Conservation (phyloP, 2,888 invertebrate species). For the Tipula helvola region DNA sequence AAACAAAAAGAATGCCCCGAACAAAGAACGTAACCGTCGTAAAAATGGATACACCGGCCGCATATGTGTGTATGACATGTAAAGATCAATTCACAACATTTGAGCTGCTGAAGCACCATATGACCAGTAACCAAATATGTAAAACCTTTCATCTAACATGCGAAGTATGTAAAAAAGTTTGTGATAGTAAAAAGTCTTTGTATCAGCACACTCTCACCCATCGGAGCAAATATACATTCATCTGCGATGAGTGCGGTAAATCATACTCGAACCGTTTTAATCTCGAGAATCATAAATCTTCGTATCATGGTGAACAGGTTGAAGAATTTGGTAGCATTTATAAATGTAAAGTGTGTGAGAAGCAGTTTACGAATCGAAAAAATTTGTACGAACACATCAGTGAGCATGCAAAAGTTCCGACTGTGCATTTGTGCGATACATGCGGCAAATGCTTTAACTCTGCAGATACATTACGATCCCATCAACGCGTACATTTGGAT, state of each 20-base stretch:
- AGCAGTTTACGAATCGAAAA: constrained; percentile 13
- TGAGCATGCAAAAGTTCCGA: background rate
- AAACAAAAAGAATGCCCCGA: background rate
- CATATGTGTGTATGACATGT: constrained; percentile 14
- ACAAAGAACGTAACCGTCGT: background rate
- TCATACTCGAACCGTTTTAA: constrained; percentile 13
- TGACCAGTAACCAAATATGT: constrained; percentile 10
- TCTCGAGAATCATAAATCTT: constrained; percentile 13
- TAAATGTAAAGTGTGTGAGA: constrained; percentile 13
- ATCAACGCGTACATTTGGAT: constrained; percentile 12
- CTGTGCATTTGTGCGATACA: constrained; percentile 11
- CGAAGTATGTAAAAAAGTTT: constrained; percentile 11
- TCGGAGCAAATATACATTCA: background rate
- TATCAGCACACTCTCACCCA: constrained; percentile 12
- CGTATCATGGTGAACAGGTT: constrained; percentile 12
- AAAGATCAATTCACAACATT: constrained; percentile 11
- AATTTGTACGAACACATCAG: constrained; percentile 13
- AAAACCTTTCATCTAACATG: constrained; percentile 11
- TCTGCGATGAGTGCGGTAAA: constrained; percentile 15
- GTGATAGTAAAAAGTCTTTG: constrained; percentile 12
- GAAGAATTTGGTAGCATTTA: constrained; percentile 13
- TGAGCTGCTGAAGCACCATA: constrained; percentile 10
- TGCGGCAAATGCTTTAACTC: constrained; percentile 14
- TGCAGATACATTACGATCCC: constrained; percentile 9
- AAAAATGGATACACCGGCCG: constrained; percentile 12